phyloP scores from a whole-genome alignment of 1,140 invertebrate genomes.

The Mercenaria mercenaria region DNA sequence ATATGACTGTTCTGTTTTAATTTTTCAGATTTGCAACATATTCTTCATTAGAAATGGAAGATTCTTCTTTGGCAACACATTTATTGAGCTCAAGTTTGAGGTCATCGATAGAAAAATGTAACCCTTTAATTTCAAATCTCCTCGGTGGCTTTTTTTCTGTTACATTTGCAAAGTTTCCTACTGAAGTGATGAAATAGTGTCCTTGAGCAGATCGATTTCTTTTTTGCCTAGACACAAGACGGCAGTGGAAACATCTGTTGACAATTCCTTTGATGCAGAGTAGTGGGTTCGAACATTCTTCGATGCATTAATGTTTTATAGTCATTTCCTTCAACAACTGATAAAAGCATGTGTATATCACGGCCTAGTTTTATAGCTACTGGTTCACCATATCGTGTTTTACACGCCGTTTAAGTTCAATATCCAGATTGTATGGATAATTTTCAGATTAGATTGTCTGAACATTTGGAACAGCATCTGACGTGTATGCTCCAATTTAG shows the following conservation, averaged over 20 bases:
- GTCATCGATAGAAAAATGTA: not conserved
- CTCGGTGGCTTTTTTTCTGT: not conserved
- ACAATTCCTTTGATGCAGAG: not conserved
- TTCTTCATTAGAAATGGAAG: not conserved
- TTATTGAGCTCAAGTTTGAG: not conserved
- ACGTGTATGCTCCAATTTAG: not conserved
- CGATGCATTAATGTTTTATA: not conserved
- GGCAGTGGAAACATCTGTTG: not conserved
- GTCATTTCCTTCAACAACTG: not conserved
- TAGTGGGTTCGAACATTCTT: not conserved
- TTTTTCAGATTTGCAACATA: not conserved
- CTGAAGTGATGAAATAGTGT: not conserved
- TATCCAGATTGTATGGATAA: not conserved
- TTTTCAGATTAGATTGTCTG: not conserved
- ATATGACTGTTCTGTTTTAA: not conserved
- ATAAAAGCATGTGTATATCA: not conserved
- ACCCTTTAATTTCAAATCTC: not conserved
- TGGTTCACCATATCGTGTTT: not conserved
- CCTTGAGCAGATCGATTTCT: not conserved
- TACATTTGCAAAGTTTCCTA: not conserved
- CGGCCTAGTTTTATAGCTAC: not conserved
- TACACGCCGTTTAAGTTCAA: slow-evolving; percentile 14
- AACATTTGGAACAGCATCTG: not conserved
- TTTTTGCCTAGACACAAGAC: not conserved
- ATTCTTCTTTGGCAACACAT: not conserved